phyloP scores from a whole-genome alignment of 2,888 invertebrate genomes.

The Drosophila siamana region DNA sequence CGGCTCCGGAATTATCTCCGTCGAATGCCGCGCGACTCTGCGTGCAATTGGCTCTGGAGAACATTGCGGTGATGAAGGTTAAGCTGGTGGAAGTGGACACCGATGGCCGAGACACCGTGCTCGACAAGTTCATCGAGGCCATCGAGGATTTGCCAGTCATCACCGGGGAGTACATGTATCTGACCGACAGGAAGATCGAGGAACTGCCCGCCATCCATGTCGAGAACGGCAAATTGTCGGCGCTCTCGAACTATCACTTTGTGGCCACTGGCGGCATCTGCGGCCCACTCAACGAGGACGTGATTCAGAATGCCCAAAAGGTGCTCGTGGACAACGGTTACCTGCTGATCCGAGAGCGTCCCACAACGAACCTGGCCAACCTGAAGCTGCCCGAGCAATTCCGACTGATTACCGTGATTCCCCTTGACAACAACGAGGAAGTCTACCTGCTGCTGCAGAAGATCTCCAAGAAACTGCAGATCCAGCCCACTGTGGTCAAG shows the following conservation, averaged over 20 bases:
- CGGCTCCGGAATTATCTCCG: slow-evolving; percentile 63
- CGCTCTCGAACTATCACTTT: slow-evolving; percentile 82
- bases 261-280: slow-evolving; percentile 75
- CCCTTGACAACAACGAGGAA: slow-evolving; percentile 78
- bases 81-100: slow-evolving; percentile 88
- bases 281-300: slow-evolving; percentile 54
- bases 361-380: slow-evolving; percentile 85
- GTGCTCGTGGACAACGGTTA: slow-evolving; percentile 88
- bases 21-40: slow-evolving; percentile 87
- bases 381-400: slow-evolving; percentile 72
- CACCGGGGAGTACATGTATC: slow-evolving; percentile 88
- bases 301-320: slow-evolving; percentile 85
- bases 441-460: slow-evolving; percentile 82
- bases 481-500: slow-evolving; percentile 66
- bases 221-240: slow-evolving; percentile 87
- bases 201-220: slow-evolving; percentile 87
- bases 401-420: slow-evolving; percentile 74
- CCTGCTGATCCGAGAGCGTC: slow-evolving; percentile 87
- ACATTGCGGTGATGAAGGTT: slow-evolving; percentile 88
- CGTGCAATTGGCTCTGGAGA: slow-evolving; percentile 91
- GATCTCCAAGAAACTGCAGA: slow-evolving; percentile 50
- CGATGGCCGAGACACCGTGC: slow-evolving; percentile 86
- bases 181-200: slow-evolving; percentile 80
- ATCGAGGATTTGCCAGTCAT: slow-evolving; percentile 90
- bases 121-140: slow-evolving; percentile 87